Base-by-base conservation (phyloP, 2,888 invertebrate genomes). In the Galerucella nymphaeae region DNA sequence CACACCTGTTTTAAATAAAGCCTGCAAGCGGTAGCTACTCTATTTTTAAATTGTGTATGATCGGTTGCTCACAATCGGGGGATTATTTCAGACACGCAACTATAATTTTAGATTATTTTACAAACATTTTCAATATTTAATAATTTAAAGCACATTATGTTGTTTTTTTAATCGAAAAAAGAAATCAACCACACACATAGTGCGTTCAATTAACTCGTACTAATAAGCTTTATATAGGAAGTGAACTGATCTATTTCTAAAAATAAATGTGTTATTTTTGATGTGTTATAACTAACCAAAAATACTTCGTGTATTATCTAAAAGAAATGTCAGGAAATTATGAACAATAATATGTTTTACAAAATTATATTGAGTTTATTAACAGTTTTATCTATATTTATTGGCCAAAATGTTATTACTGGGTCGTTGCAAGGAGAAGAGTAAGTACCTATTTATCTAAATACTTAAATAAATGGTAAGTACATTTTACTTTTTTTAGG, bases 401-500 rank as follows among this genome's bases (percentile, higher is more conserved):
- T 55, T 57, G 63, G 63, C 38, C 38, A 42, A 63, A 63, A 63
- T 58, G 57, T 30, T 3, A 67, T 50, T 67, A 23, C 20, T 30
- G 67, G 67, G 16, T 67, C 67, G 55, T 66, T 58, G 48, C 72
- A 72, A 18, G 72, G 72, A 23, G 67, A 72, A 72, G 72, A 72
- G 72, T 72, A 67, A 67, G 72, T 67, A 20, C 18, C 2, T 10
- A 16, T 10, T 9, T n/a, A n/a, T 4, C 1, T 38, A 30, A n/a
- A 38, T 30, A n/a, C n/a, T 41, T 6, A n/a, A 38, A 8, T 41
- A 16, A 8, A 13, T 38, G 10, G 11, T 38, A 38, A 30, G 61
- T 18, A 38, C 11, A 5, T 13, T 38, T 9, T 18, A 1, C 16
- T 41, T 62, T 16, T 86, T 87, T n/a, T 86, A 96, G 96, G 75